Percentiles rank a stretch among this genome's conserved stretches.
These are phyloP conservation scores for Dasyurus viverrinus DNA, from an alignment of 2,113 vertebrate species.

Conservation along the genomic window DNA sequence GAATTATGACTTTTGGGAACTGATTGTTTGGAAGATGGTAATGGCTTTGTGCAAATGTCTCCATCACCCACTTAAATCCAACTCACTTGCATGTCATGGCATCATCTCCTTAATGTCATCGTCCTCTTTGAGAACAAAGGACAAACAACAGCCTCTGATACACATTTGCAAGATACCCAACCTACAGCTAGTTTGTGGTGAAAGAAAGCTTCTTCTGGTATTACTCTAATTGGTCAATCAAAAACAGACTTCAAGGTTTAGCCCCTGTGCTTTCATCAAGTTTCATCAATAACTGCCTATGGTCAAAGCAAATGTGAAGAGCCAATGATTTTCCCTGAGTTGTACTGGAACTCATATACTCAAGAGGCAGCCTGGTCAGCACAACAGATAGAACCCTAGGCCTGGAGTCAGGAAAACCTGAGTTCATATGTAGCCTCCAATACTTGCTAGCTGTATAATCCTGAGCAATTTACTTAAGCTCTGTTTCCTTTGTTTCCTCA, in stretches of 20 bases:
- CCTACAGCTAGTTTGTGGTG: neutral
- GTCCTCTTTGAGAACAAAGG: no score
- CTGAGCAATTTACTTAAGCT: no score
- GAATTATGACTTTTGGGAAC: neutral
- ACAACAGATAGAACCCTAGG: neutral
- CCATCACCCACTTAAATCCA: no score
- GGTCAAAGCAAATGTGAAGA: neutral
- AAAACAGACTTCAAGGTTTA: neutral
- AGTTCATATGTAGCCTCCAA: neutral
- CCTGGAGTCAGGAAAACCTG: neutral
- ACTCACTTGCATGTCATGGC: no score
- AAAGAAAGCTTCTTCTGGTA: neutral
- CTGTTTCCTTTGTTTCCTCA: neutral
- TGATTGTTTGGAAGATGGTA: neutral
- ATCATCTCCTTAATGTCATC: no score
- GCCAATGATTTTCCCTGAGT: neutral
- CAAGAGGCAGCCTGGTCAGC: neutral
- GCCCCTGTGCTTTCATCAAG: neutral
- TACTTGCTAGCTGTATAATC: neutral
- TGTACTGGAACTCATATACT: neutral
- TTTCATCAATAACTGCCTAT: neutral
- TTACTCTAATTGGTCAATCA: neutral
- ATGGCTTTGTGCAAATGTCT: neutral
- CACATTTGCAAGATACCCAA: neutral
- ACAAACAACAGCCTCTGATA: no score